These are phyloP conservation scores for Pandion haliaetus DNA, from an alignment of 2,113 vertebrate genomes.

Conservation along the genomic window DNA sequence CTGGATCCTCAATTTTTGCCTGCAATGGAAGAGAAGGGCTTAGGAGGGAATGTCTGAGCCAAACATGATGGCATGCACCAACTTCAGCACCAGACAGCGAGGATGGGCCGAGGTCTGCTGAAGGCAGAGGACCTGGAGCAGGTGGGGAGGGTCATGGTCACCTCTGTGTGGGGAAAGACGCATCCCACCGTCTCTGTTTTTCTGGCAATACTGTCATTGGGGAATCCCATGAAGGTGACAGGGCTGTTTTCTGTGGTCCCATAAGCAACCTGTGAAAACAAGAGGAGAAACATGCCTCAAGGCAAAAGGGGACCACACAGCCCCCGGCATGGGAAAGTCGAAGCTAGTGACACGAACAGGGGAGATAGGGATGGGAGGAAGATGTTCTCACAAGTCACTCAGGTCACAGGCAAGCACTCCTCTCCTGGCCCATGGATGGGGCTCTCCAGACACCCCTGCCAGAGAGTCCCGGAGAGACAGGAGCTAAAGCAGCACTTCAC, in stretches of 20 bases:
- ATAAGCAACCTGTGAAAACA: constrained; percentile 81
- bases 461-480: background rate
- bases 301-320: background rate
- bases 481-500: background rate
- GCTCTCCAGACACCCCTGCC: background rate
- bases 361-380: background rate
- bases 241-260: constrained; percentile 97
- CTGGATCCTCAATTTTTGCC: constrained; percentile 86
- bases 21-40: constrained; percentile 31
- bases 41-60: background rate
- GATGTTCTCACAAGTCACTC: background rate
- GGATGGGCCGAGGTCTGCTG: background rate
- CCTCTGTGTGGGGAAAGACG: constrained; percentile 87
- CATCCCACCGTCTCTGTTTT: constrained; percentile 82
- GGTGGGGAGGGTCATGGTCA: constrained; percentile 26
- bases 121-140: background rate
- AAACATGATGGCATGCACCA: fast-evolving
- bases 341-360: background rate
- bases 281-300: background rate
- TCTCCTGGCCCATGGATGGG: background rate
- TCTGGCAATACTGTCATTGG: constrained; percentile 72
- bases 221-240: constrained; percentile 83
- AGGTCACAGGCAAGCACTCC: background rate
- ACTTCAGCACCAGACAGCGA: background rate
- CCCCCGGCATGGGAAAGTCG: background rate